phyloP scores from a whole-genome alignment of 2,113 vertebrate genomes.

The Mixornis gularis region DNA sequence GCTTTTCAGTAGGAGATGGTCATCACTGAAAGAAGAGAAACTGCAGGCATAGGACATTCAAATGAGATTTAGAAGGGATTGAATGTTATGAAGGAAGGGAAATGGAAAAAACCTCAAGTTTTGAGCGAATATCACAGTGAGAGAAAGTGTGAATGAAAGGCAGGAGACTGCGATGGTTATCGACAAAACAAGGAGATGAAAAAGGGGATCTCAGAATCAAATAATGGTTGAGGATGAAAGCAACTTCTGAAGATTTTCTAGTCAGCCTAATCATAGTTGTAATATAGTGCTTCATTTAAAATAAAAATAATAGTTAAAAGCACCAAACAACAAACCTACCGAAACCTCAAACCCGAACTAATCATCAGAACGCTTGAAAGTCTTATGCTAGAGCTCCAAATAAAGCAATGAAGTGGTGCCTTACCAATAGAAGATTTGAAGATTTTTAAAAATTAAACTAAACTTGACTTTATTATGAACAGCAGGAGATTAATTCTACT shows the following conservation, averaged over 20 bases:
- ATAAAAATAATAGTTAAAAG: neutral
- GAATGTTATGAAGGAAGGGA: neutral
- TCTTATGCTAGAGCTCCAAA: neutral
- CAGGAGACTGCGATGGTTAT: neutral
- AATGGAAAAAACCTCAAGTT: neutral
- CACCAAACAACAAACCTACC: accelerated
- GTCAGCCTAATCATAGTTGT: neutral
- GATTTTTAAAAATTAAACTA: neutral
- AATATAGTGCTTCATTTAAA: neutral
- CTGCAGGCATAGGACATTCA: neutral
- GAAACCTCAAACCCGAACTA: neutral
- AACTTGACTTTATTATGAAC: neutral
- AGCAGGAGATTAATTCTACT: neutral
- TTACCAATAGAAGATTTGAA: neutral
- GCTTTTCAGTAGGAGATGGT: neutral
- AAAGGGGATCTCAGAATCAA: neutral
- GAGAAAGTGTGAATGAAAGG: neutral
- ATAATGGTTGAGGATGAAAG: neutral
- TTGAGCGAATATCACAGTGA: neutral
- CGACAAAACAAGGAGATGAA: neutral
- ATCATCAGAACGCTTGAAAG: neutral
- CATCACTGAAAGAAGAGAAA: neutral
- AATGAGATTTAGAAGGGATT: neutral
- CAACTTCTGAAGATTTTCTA: neutral
- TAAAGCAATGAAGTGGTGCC: neutral